A percentile compares a stretch with the other conserved stretches of the same genome.
phyloP scores from a whole-genome alignment of 2,797 vertebrate genomes.

The Smutsia temminckii region DNA sequence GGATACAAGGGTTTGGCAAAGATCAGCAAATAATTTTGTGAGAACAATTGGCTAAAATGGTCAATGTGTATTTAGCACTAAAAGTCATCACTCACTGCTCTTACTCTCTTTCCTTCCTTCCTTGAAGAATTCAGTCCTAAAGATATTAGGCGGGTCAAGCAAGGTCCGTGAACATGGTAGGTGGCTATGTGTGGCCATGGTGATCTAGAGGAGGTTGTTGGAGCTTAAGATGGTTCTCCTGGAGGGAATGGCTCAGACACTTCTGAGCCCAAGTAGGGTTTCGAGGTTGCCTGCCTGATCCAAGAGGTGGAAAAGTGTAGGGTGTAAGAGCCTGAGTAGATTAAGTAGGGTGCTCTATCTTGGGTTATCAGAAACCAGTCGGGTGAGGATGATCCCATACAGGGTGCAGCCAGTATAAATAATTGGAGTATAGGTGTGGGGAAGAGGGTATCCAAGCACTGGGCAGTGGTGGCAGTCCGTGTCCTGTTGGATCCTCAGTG shows the following conservation, averaged over 20 bases:
- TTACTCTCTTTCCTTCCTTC: neutral
- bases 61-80: neutral
- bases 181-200: neutral
- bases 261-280: neutral
- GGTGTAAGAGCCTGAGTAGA: neutral
- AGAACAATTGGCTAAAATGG: neutral
- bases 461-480: too few species aligned
- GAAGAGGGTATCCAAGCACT: neutral
- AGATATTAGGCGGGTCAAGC: neutral
- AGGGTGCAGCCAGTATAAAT: neutral
- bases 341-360: neutral
- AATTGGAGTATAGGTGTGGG: neutral
- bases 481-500: neutral
- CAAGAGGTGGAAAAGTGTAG: neutral
- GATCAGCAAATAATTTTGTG: neutral
- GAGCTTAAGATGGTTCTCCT: neutral
- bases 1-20: neutral
- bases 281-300: neutral
- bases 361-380: neutral
- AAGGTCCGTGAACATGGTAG: neutral
- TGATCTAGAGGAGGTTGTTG: neutral
- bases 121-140: neutral
- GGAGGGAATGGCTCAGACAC: neutral
- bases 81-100: neutral
- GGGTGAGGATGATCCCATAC: neutral